phyloP scores from a whole-genome alignment of 2,113 vertebrate species.

The Brienomyrus longianalis region DNA sequence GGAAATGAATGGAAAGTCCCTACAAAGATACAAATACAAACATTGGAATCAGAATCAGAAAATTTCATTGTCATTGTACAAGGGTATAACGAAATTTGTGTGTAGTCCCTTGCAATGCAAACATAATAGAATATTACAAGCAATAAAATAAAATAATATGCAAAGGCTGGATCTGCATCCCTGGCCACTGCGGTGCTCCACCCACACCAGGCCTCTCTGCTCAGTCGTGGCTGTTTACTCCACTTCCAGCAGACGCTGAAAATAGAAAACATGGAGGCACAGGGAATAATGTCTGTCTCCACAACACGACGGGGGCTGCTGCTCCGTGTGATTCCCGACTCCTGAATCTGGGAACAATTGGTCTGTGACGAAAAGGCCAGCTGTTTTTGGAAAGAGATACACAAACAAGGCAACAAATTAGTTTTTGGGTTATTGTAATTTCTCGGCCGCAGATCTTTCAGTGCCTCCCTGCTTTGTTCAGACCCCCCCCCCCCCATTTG shows the following conservation, averaged over 20 bases:
- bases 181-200: neutral
- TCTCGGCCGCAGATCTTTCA: neutral
- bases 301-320: neutral
- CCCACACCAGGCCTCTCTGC: neutral
- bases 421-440: neutral
- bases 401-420: neutral
- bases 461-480: neutral
- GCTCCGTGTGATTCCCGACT: neutral
- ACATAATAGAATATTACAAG: too few species aligned
- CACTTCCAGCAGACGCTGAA: neutral
- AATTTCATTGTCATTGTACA: too few species aligned
- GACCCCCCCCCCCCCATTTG: slow-evolving; percentile 38
- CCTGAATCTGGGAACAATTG: neutral
- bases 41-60: neutral
- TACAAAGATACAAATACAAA: neutral
- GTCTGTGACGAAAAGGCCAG: neutral
- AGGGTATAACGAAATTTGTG: too few species aligned
- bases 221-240: neutral
- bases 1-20: neutral
- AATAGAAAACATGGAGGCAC: slow-evolving; percentile 12
- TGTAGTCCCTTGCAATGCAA: too few species aligned
- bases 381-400: neutral
- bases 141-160: too few species aligned
- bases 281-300: neutral
- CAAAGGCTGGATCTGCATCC: neutral